Conservation (phyloP, 2,888 invertebrate genomes). For the Diarsia mendica region DNA sequence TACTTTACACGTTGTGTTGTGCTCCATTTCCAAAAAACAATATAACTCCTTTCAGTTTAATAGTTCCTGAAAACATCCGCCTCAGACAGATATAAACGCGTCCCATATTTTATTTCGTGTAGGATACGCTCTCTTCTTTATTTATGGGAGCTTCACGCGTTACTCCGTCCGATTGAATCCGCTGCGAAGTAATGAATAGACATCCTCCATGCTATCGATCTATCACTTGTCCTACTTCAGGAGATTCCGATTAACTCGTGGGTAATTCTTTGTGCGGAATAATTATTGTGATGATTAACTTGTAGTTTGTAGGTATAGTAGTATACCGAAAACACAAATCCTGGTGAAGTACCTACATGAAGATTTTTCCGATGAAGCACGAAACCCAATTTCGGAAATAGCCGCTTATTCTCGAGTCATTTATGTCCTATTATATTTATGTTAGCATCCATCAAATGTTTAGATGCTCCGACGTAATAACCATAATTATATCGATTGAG, state of each 20-base stretch:
- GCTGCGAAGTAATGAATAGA: constrained; percentile 33
- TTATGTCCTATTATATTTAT: constrained; percentile 28
- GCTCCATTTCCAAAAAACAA: constrained; percentile 53
- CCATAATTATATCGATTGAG: constrained; percentile 62
- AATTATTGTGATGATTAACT: not conserved
- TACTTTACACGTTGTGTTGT: constrained; percentile 13
- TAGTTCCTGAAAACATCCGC: constrained; percentile 57
- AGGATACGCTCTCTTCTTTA: constrained; percentile 52
- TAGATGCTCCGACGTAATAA: constrained; percentile 55
- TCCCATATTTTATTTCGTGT: constrained; percentile 57
- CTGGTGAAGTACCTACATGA: not conserved
- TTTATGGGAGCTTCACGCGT: constrained; percentile 48
- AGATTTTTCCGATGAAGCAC: not conserved
- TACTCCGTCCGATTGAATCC: constrained; percentile 43
- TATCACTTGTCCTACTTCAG: constrained; percentile 37
- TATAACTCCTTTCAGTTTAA: constrained; percentile 51
- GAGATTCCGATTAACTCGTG: constrained; percentile 12
- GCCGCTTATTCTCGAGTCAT: not conserved
- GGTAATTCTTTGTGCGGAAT: not conserved
- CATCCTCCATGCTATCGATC: constrained; percentile 54
- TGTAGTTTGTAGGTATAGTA: not conserved
- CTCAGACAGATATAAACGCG: constrained; percentile 46
- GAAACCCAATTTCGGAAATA: constrained; percentile 8
- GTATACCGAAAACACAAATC: not conserved
- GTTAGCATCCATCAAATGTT: constrained; percentile 56